Conservation (phyloP, 1,140 invertebrate species). For the Drosophila nigromelanica region DNA sequence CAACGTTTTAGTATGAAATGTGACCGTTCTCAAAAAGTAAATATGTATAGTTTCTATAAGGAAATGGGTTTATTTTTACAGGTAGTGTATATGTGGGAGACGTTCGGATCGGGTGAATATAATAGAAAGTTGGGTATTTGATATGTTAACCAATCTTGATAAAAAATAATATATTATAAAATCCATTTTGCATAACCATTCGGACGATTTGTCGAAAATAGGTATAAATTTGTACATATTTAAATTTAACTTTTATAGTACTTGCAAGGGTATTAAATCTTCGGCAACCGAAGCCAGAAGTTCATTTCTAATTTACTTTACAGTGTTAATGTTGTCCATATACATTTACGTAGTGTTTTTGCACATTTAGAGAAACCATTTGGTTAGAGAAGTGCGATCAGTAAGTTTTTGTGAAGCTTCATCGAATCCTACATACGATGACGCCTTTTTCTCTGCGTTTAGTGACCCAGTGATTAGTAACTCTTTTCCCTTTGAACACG, state of each 20-base stretch:
- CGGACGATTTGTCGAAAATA: too few relatives aligned
- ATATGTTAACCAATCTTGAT: too few relatives aligned
- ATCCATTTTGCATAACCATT: too few relatives aligned
- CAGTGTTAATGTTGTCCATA: neutral
- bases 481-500: slow-evolving; percentile 68
- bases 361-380: slow-evolving; percentile 57
- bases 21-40: too few relatives aligned
- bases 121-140: too few relatives aligned
- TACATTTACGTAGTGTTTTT: neutral
- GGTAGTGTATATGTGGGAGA: too few relatives aligned
- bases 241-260: too few relatives aligned
- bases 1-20: neutral
- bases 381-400: slow-evolving; percentile 43
- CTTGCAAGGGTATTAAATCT: neutral
- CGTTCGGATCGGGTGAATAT: too few relatives aligned
- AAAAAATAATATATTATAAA: too few relatives aligned
- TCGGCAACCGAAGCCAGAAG: neutral
- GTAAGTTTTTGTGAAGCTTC: slow-evolving; percentile 36
- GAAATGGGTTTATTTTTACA: neutral
- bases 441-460: slow-evolving; percentile 24
- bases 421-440: slow-evolving; percentile 8
- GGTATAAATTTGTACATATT: too few relatives aligned
- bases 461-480: slow-evolving; percentile 42
- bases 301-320: neutral
- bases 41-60: too few relatives aligned